phyloP scores from a whole-genome alignment of 2,797 vertebrate genomes.

The Galago senegalensis region DNA sequence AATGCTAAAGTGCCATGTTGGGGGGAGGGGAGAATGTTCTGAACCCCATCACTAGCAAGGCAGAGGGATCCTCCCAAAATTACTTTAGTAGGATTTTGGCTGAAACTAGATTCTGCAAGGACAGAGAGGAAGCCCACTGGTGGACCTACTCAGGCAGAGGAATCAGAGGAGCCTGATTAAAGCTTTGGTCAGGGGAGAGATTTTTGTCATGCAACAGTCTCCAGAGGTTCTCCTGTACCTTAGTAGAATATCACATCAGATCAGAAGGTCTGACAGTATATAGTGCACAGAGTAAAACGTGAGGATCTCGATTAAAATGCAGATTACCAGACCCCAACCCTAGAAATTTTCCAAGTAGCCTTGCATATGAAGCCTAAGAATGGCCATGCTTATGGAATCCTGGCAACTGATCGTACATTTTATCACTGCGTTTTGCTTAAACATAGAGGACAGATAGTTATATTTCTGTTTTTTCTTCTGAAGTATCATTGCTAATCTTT shows the following conservation, averaged over 20 bases:
- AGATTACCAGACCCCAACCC: not conserved
- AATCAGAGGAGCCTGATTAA: not conserved
- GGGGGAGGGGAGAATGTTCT: not conserved
- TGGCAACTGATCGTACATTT: not conserved
- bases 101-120: not conserved
- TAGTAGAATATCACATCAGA: not conserved
- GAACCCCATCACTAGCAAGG: not conserved
- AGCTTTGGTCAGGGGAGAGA: not conserved
- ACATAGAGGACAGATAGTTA: not conserved
- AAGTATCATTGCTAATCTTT: slow-evolving; percentile 17
- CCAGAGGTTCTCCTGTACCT: no score
- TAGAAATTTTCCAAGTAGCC: no score
- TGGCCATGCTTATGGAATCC: not conserved
- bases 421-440: not conserved
- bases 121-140: not conserved
- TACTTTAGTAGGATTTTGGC: not conserved
- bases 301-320: not conserved
- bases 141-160: not conserved
- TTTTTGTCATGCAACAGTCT: not conserved
- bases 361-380: not conserved
- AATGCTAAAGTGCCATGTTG: not conserved
- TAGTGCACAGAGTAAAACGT: not conserved
- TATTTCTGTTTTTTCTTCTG: not conserved
- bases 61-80: not conserved
- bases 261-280: not conserved